Evolutionary conservation across 1,140 invertebrate species (phyloP).

Genomic region (Drosophila orosa): DNA sequence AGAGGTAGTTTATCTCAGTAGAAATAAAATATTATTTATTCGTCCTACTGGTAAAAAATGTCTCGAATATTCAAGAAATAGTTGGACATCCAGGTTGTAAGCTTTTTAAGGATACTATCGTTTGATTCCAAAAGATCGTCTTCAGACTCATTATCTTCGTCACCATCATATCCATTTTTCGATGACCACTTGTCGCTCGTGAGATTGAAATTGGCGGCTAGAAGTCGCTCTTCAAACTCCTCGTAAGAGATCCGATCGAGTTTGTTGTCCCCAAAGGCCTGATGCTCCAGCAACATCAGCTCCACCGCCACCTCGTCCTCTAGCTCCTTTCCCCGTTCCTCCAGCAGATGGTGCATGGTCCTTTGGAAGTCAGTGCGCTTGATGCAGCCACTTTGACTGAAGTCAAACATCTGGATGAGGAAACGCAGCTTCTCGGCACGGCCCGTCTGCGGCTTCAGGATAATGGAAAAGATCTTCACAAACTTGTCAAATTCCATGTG

Average conservation of each 20-base stretch:
- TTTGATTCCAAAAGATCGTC: neutral
- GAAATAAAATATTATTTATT: neutral
- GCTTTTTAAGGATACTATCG: too few relatives aligned
- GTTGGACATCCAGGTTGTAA: neutral
- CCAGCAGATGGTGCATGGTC: slow-evolving; percentile 22
- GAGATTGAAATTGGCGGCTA: slow-evolving; percentile 31
- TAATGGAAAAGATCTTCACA: slow-evolving; percentile 40
- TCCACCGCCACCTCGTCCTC: slow-evolving; percentile 30
- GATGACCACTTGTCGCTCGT: slow-evolving; percentile 53
- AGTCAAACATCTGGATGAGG: slow-evolving; percentile 53
- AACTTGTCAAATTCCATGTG: slow-evolving; percentile 52
- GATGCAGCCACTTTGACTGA: slow-evolving; percentile 19
- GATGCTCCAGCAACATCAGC: slow-evolving; percentile 39
- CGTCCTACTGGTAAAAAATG: slow-evolving; percentile 7
- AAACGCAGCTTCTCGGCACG: slow-evolving; percentile 48
- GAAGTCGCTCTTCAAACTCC: slow-evolving; percentile 43
- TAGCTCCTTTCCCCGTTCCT: neutral
- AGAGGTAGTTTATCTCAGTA: neutral
- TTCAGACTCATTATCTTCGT: neutral
- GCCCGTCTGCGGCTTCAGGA: slow-evolving; percentile 35
- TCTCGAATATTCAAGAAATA: slow-evolving; percentile 5
- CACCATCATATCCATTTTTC: neutral
- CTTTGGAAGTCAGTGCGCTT: slow-evolving; percentile 40
- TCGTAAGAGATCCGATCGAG: slow-evolving; percentile 19
- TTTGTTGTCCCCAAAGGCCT: slow-evolving; percentile 21